A percentile compares a stretch with the other conserved stretches of the same genome.
These are phyloP conservation scores for Drosophila affinis DNA, from an alignment of 2,888 invertebrate genomes.

Conservation along the genomic window DNA sequence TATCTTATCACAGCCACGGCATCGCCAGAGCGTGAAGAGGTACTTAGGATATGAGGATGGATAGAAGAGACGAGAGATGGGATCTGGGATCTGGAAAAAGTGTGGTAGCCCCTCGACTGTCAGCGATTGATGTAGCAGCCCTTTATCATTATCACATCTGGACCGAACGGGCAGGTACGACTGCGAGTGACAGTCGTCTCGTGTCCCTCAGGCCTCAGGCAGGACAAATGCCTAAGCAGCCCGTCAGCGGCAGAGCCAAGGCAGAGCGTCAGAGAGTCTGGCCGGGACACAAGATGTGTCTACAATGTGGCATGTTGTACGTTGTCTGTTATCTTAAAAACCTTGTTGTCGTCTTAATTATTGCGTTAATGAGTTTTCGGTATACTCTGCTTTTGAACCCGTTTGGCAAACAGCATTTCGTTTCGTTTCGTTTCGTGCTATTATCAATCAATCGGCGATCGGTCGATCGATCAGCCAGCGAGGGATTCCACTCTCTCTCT, in stretches of 20 bases:
- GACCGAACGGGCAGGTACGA: conserved; percentile 71
- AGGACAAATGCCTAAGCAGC: conserved; percentile 79
- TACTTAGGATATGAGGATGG: conserved; percentile 62
- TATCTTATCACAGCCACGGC: conserved; percentile 72
- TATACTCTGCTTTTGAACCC: conserved; percentile 71
- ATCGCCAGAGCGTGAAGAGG: conserved; percentile 75
- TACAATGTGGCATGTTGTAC: conserved; percentile 62
- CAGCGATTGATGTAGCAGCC: conserved; percentile 80
- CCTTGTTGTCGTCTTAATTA: conserved; percentile 82
- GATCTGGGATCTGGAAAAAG: conserved; percentile 57
- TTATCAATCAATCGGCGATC: conserved; percentile 74
- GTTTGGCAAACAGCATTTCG: conserved; percentile 61
- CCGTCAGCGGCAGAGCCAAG: conserved; percentile 54
- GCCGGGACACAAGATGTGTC: conserved; percentile 25
- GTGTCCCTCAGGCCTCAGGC: conserved; percentile 30
- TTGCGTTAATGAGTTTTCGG: conserved; percentile 82
- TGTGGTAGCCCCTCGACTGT: conserved; percentile 78
- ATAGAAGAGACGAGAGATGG: conserved; percentile 45
- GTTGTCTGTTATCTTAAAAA: conserved; percentile 77
- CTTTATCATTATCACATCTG: conserved; percentile 80
- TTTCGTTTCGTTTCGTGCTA: conserved; percentile 77
- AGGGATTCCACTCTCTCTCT: conserved; percentile 11
- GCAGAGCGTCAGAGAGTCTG: conserved; percentile 68
- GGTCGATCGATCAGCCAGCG: conserved; percentile 55
- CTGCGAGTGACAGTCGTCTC: conserved; percentile 42